A percentile compares a stretch with the other conserved stretches of the same genome.
phyloP scores from a whole-genome alignment of 2,113 vertebrate species.

The Aphyosemion australe region DNA sequence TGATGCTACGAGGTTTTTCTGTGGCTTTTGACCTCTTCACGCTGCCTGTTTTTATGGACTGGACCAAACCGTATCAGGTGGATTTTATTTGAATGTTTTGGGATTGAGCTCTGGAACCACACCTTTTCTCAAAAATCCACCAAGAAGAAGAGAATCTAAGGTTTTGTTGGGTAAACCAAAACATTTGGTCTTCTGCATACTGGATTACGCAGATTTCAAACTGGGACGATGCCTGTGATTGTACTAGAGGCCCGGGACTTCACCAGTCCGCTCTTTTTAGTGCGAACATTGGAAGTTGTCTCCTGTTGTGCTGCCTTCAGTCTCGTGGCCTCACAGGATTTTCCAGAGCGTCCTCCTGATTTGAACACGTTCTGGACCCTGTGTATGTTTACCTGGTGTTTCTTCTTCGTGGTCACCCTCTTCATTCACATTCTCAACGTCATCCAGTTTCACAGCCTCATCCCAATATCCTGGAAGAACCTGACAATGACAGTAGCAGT shows the following conservation, averaged over 20 bases:
- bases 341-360: fast-evolving
- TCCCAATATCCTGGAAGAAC: conserved; percentile 83
- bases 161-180: not conserved
- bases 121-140: not conserved
- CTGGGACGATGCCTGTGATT: conserved; percentile 75
- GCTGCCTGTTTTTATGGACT: conserved; percentile 6
- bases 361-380: conserved; percentile 33
- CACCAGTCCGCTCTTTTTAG: conserved; percentile 70
- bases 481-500: conserved; percentile 69
- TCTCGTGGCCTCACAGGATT: conserved; percentile 51
- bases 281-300: conserved; percentile 70
- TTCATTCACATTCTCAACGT: conserved; percentile 74
- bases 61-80: not conserved
- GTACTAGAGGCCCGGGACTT: conserved; percentile 75
- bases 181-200: conserved; percentile 1
- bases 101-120: conserved; percentile 1
- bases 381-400: conserved; percentile 81
- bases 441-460: conserved; percentile 79
- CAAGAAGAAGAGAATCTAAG: conserved; percentile 20
- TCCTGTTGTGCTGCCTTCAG: conserved; percentile 74
- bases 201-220: not conserved
- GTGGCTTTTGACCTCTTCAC: not conserved
- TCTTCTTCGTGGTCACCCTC: conserved; percentile 76
- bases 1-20: not conserved
- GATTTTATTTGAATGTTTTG: not conserved